Evolutionary conservation across 2,113 vertebrate species (phyloP), one percentile per base, ranked within the genome.

Genomic region (Platysternon megacephalum): DNA sequence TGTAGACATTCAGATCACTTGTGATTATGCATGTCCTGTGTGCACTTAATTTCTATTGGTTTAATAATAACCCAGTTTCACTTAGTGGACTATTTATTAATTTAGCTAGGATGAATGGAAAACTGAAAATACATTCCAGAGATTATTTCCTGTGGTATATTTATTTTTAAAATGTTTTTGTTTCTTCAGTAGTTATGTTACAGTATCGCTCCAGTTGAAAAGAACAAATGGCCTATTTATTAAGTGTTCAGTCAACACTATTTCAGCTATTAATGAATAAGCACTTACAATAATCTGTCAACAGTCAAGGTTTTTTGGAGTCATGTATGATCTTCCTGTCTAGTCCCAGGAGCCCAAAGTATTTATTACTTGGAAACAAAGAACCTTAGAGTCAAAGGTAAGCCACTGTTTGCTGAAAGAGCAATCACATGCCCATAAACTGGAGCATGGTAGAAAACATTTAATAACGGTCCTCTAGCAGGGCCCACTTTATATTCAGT

Each of bases 361-460:
- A 97, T 98, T 98, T 98, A 97, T 97, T 97, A 91, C 95, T 91
- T 95, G 74, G 95, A 97, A 98, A 98, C 97, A 98, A 98, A 98
- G 98, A 95, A 91, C 87, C 93, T 98, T 96, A 98, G 95, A 98
- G 93, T 97, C 96, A 94, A 95, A 97, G 86, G 93, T 97, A 98
- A 94, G 94, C 91, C 93, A 81, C 39, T 11, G 87, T 24, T 7
- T 90, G 74, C 96, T 97, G 94, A 97, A 96, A 84, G 89, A 94
- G 93, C 74, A 81, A 87, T 86, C 94, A 87, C 86, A 88, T n/a
- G 79, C 86, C 92, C 8, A 2, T 91, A 91, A 97, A 97, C 11
- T 6, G 81, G 84, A 91, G 82, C 56, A 79, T 1, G 19, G 86
- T 49, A 88, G 81, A 94, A 93, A 91, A 84, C 16, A 84, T 65